Evolutionary conservation across 2,888 invertebrate genomes (phyloP), one percentile per base, ranked within the genome.

Genomic region (Chouioia cunea): DNA sequence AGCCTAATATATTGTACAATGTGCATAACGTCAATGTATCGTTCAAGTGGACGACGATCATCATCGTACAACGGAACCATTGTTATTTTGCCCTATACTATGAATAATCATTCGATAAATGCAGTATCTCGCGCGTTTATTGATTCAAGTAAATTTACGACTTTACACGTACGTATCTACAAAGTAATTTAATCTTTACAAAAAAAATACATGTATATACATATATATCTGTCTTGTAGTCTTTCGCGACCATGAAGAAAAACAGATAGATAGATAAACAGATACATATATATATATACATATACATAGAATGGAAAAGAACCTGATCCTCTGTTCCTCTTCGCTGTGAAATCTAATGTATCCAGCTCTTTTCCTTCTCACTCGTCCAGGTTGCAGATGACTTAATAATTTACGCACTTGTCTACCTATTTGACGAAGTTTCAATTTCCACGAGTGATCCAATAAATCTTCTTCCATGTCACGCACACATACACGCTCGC

Each of bases 281-380:
- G n/a, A n/a, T n/a, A 46, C 46, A 8, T 47, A 48, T 48, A 48
- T 47, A 47, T n/a, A 18, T 44, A 20, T 43, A 60, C 2, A 66
- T n/a, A n/a, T n/a, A 46, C 46, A 8, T 16, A 63, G 2, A 14
- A 16, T 18, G 57, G 53, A 65, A 2, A 44, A 12, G 54, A 69
- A 77, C 78, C 73, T 81, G 75, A 88, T 91, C 91, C 91, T 91
- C 86, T 89, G 89, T 80, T 93, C 93, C 79, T 93, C 92, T 36
- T 93, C 93, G 2, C 90, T 88, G 52, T 91, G 85, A 82, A 93
- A 89, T 77, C 88, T 87, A 76, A 88, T 87, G 81, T 93, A 93
- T 47, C 91, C 90, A 79, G 86, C 87, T 71, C 84, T 83, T 75
- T 88, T 89, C 75, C 88, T 89, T 8, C 88, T 73, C 64, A 76